These are phyloP conservation scores for Frankliniella fusca DNA, from an alignment of 2,888 invertebrate species.

Conservation along the genomic window DNA sequence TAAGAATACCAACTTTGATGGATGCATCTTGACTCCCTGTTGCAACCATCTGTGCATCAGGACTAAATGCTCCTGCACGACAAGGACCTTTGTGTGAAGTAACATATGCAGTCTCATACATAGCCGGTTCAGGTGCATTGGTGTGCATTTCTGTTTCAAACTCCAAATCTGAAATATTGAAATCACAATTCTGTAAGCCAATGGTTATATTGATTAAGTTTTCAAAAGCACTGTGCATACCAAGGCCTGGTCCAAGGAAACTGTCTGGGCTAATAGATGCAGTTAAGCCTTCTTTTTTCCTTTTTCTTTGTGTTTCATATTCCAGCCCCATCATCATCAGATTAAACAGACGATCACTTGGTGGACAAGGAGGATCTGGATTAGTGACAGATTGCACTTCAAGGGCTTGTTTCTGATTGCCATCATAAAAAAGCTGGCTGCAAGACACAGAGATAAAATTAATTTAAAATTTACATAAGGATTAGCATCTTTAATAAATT, in stretches of 20 bases:
- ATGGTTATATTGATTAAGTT: not conserved
- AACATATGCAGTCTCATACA: constrained; percentile 98
- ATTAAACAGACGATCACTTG: constrained; percentile 83
- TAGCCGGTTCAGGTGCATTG: constrained; percentile 91
- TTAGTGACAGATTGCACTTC: constrained; percentile 78
- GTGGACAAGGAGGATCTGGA: constrained; percentile 91
- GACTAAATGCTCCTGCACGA: constrained; percentile 91
- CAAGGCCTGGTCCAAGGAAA: constrained; percentile 62
- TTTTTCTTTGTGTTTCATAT: constrained; percentile 67
- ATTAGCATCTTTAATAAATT: not conserved
- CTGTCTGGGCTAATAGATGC: constrained; percentile 58
- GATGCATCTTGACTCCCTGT: constrained; percentile 98
- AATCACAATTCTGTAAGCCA: not conserved
- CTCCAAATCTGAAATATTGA: constrained; percentile 68
- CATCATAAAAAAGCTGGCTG: constrained; percentile 97
- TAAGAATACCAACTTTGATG: constrained; percentile 66
- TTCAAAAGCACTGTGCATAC: constrained; percentile 35
- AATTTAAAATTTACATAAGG: not conserved
- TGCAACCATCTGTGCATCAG: constrained; percentile 91
- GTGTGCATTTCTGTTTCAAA: constrained; percentile 93
- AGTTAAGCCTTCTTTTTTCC: constrained; percentile 55
- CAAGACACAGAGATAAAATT: constrained; percentile 42
- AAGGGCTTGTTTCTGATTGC: constrained; percentile 87
- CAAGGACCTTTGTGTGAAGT: constrained; percentile 97
- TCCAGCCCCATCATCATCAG: constrained; percentile 80